These are phyloP conservation scores for Natator depressus DNA, from an alignment of 2,113 vertebrate genomes.

Conservation along the genomic window DNA sequence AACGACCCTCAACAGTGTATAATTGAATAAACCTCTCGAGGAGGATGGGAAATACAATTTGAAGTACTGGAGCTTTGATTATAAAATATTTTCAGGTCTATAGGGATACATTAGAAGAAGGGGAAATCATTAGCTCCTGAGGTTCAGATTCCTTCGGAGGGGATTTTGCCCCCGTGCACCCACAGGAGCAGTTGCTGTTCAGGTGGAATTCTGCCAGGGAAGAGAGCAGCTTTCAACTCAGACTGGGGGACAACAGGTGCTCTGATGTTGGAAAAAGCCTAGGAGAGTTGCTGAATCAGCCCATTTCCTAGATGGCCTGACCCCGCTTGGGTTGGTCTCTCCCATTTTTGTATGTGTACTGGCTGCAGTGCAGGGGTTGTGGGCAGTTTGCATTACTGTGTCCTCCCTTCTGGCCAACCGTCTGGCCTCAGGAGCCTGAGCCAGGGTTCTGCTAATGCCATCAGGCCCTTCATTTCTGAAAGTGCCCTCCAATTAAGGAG, in stretches of 20 bases:
- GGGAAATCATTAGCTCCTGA: background rate
- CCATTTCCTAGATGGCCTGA: background rate
- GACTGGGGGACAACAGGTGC: background rate
- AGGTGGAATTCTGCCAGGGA: background rate
- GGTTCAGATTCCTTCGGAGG: background rate
- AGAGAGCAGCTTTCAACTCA: background rate
- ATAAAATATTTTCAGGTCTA: background rate
- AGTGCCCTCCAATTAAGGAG: background rate
- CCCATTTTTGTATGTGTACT: background rate
- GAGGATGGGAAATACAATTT: background rate
- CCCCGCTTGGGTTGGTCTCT: background rate
- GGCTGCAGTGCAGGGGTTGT: background rate
- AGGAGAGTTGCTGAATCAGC: background rate
- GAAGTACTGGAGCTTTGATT: background rate
- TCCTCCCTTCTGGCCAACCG: background rate
- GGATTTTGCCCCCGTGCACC: background rate
- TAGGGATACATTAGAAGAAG: accelerated
- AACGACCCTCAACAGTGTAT: background rate
- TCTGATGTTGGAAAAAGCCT: background rate
- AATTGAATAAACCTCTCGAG: background rate
- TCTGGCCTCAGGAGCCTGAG: background rate
- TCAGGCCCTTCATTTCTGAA: background rate
- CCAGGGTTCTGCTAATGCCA: background rate
- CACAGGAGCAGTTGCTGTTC: background rate
- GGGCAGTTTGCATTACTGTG: background rate